phyloP scores from a whole-genome alignment of 2,797 vertebrate genomes.

The Sciurus carolinensis region DNA sequence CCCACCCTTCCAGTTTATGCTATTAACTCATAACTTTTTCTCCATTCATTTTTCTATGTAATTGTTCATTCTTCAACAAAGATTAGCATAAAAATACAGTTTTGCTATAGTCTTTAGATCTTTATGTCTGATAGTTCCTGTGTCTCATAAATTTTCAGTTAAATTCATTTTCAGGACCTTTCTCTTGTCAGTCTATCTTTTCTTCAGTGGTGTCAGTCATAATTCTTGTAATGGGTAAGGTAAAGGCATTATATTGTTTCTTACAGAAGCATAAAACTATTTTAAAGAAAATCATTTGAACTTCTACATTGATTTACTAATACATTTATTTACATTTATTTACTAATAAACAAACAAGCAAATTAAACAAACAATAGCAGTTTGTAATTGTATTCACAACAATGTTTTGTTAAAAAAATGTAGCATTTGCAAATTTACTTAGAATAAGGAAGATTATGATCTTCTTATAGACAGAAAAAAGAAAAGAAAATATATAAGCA shows the following conservation, averaged over 20 bases:
- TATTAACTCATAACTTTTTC: background rate
- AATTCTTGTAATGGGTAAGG: background rate
- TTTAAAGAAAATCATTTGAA: conserved; percentile 70
- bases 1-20: background rate
- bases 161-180: background rate
- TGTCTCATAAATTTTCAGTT: background rate
- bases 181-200: background rate
- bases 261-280: background rate
- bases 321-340: too few relatives aligned
- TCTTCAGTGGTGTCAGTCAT: background rate
- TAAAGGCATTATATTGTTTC: background rate
- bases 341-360: background rate
- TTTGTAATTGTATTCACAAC: background rate
- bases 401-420: conserved; percentile 55
- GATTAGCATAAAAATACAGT: background rate
- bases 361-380: too few relatives aligned
- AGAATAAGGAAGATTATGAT: conserved; percentile 55
- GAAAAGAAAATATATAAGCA: conserved; percentile 68
- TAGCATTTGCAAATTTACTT: conserved; percentile 47
- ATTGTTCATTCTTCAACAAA: background rate
- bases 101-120: background rate
- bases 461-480: background rate
- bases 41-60: background rate
- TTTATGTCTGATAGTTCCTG: background rate
- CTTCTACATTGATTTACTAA: conserved; percentile 51